Evolutionary conservation across 2,113 vertebrate genomes (phyloP).

Genomic region (Lamprotornis superbus): DNA sequence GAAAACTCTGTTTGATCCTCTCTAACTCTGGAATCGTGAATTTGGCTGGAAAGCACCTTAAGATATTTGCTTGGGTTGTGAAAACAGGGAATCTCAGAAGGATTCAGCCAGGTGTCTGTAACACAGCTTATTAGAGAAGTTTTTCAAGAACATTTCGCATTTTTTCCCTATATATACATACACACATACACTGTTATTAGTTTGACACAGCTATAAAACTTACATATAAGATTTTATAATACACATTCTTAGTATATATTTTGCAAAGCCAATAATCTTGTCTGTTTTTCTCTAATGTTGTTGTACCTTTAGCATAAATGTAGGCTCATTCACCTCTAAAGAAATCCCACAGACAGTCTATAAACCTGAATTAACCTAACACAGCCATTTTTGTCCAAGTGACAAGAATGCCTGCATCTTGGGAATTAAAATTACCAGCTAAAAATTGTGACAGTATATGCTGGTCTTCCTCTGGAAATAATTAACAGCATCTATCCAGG

Average conservation of each 20-base stretch:
- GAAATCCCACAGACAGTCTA: not conserved
- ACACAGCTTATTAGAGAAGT: not conserved
- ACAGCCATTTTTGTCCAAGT: not conserved
- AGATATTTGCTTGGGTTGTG: not conserved
- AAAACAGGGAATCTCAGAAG: conserved; percentile 29
- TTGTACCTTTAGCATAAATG: not conserved
- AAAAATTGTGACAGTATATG: not conserved
- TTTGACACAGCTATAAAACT: not conserved
- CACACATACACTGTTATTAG: not conserved
- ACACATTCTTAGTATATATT: not conserved
- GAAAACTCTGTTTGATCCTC: conserved; percentile 6
- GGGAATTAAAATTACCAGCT: not conserved
- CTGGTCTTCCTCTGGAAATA: not conserved
- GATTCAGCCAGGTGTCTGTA: conserved; percentile 22
- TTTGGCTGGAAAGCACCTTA: not conserved
- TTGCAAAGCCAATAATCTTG: not conserved
- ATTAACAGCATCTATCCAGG: not conserved
- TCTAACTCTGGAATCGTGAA: not conserved
- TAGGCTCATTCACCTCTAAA: not conserved
- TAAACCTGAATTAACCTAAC: not conserved
- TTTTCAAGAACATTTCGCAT: not conserved
- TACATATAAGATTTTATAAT: not conserved
- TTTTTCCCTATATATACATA: not conserved
- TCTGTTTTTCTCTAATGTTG: not conserved
- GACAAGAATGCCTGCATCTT: not conserved